A percentile compares a stretch with the other conserved stretches of the same genome.
Conservation (phyloP, 2,888 invertebrate species). For the Drosophila buzzatii region DNA sequence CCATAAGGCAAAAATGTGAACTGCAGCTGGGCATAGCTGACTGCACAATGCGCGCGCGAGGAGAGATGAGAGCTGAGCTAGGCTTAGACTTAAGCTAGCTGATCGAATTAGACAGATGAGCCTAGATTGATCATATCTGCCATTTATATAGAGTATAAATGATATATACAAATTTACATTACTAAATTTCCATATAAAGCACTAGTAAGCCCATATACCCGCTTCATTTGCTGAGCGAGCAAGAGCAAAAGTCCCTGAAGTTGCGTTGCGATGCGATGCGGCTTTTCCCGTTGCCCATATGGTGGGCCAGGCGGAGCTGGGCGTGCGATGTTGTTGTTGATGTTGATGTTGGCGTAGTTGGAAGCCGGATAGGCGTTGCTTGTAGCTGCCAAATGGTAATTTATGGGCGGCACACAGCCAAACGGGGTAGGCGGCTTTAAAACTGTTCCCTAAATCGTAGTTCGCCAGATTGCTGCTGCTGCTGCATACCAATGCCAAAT, state of each 20-base stretch:
- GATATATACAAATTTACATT: too few species aligned
- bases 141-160: too few species aligned
- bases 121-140: too few species aligned
- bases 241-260: slow-evolving; percentile 19
- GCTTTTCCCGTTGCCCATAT: slow-evolving; percentile 45
- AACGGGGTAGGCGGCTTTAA: slow-evolving; percentile 74
- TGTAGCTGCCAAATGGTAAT: slow-evolving; percentile 75
- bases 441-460: slow-evolving; percentile 63
- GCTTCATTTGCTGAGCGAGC: background rate
- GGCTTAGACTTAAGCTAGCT: background rate
- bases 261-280: slow-evolving; percentile 33
- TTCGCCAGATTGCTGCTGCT: slow-evolving; percentile 6
- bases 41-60: background rate
- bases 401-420: slow-evolving; percentile 71
- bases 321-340: slow-evolving; percentile 11
- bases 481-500: slow-evolving; percentile 36
- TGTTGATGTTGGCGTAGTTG: slow-evolving; percentile 14
- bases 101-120: too few species aligned
- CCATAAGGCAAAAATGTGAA: slow-evolving; percentile 2
- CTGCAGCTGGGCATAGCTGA: background rate
- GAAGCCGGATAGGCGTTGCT: slow-evolving; percentile 55
- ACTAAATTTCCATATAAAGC: background rate
- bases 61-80: background rate
- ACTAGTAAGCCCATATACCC: background rate
- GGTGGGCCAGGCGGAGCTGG: slow-evolving; percentile 17